Evolutionary conservation across 2,888 invertebrate species (phyloP).

Genomic region (Galeruca laticollis): DNA sequence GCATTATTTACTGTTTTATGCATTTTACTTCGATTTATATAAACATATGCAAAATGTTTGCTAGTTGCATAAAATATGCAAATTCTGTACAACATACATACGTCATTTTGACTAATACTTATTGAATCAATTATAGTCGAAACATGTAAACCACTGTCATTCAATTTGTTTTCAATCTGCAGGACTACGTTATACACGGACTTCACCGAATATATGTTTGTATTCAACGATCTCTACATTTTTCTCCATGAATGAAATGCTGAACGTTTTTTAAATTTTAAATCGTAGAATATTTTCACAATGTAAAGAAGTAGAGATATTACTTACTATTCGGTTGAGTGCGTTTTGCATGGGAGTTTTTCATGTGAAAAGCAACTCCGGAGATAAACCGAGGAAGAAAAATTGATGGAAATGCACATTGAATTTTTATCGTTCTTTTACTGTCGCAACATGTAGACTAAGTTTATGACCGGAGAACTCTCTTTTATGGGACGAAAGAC

Average conservation of each 20-base stretch:
- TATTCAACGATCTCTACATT: too few relatives aligned
- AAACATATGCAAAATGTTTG: too few relatives aligned
- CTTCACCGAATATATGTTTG: too few relatives aligned
- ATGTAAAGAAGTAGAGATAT: constrained; percentile 46
- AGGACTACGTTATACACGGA: too few relatives aligned
- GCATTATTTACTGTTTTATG: too few relatives aligned
- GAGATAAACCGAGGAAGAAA: constrained; percentile 57
- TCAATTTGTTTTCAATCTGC: too few relatives aligned
- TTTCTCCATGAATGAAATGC: not conserved
- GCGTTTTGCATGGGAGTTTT: constrained; percentile 54
- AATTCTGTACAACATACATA: too few relatives aligned
- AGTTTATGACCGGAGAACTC: constrained; percentile 63
- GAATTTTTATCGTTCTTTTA: constrained; percentile 67
- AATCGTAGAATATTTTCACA: constrained; percentile 43
- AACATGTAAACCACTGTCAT: too few relatives aligned
- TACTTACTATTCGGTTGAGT: constrained; percentile 47
- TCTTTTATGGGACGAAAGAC: constrained; percentile 63
- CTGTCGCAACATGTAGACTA: constrained; percentile 67
- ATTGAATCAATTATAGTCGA: too few relatives aligned
- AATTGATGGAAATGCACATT: constrained; percentile 67
- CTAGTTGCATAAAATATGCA: too few relatives aligned
- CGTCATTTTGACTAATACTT: too few relatives aligned
- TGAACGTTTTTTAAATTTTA: constrained; percentile 15
- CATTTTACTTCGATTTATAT: too few relatives aligned
- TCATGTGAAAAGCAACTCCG: constrained; percentile 48